Conservation (phyloP, 2,888 invertebrate species). For the Elaeidobius kamerunicus region DNA sequence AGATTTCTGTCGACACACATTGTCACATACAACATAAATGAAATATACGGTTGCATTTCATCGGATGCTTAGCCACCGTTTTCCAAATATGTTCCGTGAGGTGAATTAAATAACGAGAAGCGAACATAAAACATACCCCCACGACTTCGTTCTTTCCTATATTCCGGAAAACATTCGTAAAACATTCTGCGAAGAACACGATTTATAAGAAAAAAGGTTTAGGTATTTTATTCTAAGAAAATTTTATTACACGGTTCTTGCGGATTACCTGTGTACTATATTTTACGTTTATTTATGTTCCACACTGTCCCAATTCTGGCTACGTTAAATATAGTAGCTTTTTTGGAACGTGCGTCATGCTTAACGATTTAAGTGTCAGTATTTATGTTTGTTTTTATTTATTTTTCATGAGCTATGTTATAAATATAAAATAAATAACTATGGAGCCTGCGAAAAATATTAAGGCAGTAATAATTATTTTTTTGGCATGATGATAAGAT, state of each 20-base stretch:
- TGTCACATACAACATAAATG: neutral
- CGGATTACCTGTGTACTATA: neutral
- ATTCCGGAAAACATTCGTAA: conserved; percentile 3
- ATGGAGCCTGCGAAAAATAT: too few relatives aligned
- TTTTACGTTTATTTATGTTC: neutral
- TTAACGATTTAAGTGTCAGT: too few relatives aligned
- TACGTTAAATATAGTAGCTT: too few relatives aligned
- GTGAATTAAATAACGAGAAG: conserved; percentile 6
- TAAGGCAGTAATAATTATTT: too few relatives aligned
- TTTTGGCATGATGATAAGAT: too few relatives aligned
- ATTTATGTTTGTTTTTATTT: too few relatives aligned
- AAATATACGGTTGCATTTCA: conserved; percentile 1
- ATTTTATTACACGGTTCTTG: neutral
- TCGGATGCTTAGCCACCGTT: conserved; percentile 17
- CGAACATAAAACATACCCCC: conserved; percentile 6
- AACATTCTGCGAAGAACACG: neutral
- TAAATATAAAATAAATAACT: too few relatives aligned
- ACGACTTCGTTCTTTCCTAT: conserved; percentile 5
- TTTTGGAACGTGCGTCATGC: too few relatives aligned
- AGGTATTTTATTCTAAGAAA: conserved; percentile 1
- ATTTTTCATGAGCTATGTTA: too few relatives aligned
- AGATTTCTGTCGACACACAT: neutral
- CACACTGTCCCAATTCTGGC: too few relatives aligned
- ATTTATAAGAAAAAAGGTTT: conserved; percentile 10
- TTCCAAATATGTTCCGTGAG: conserved; percentile 8